Evolutionary conservation across 2,113 vertebrate genomes (phyloP), one percentile per base, ranked within the genome.

Genomic region (Alethe castanea): DNA sequence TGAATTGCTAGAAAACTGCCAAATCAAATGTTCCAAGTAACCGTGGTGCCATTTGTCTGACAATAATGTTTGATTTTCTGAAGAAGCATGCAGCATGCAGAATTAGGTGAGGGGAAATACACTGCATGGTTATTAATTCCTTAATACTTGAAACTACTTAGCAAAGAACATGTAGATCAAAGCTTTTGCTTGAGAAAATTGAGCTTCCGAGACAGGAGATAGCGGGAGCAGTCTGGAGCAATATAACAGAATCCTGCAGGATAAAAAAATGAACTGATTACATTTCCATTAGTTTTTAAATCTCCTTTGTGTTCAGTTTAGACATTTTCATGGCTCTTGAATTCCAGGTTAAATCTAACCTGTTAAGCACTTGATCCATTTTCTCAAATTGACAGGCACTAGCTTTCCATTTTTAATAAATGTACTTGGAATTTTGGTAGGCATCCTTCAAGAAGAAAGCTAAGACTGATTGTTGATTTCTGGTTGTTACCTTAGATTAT

Each of bases 61-160:
- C 59, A 87, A 86, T 86, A 52, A 62, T 22, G 42, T 71, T 90
- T 92, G 79, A 84, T 94, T 88, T 94, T 72, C 84, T 78, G 50
- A 83, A 77, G 76, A 71, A 42, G 56, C 57, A 19, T 52, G 7
- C 53, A 76, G 66, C 53, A 42, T 71, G 47, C 64, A 67, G 90
- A 85, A 92, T 92, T 82, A 92, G 79, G 45, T 1, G 0, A 65
- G 89, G 70, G 82, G 54, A 92, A 81, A 95, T 86, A 66, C 61
- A 29, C 33, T 56, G 65, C 87, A 62, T 80, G 83, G 69, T 91
- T 95, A 85, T 92, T 94, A 96, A 94, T 96, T 86, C 79, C 61
- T 94, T 96, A 96, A 92, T 96, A 45, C 82, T 88, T 16, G 14
- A 76, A 86, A 86, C 85, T 82, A 73, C 92, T 95, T 95, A 90